These are phyloP conservation scores for Scomber japonicus DNA, from an alignment of 2,113 vertebrate species.

Conservation along the genomic window DNA sequence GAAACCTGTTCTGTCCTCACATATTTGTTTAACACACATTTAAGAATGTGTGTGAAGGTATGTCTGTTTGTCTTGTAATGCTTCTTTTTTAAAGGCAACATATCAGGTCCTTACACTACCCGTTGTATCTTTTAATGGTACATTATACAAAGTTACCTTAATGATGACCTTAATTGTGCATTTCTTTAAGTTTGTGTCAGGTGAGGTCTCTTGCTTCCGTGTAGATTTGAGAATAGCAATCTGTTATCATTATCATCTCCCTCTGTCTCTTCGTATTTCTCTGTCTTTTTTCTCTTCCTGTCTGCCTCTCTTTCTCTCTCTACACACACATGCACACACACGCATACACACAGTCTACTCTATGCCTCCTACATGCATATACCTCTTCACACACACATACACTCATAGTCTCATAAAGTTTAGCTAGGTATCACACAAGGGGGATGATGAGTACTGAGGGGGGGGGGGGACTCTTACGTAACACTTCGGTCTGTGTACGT, in stretches of 20 bases:
- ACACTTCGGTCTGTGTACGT: constrained; percentile 39
- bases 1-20: neutral
- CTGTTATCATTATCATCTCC: neutral
- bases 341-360: constrained; percentile 25
- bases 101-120: no score
- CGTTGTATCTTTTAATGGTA: neutral
- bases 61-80: no score
- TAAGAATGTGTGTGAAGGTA: no score
- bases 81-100: no score
- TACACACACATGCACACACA: neutral
- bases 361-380: constrained; percentile 25
- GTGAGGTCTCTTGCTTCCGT: neutral
- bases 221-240: neutral
- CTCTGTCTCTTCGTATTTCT: neutral
- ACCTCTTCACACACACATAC: constrained; percentile 35
- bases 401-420: constrained; percentile 45
- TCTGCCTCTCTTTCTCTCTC: neutral
- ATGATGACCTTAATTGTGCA: neutral
- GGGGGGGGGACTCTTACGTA: constrained; percentile 59
- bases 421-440: constrained; percentile 59
- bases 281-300: neutral
- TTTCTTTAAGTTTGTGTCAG: neutral
- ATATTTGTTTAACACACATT: neutral
- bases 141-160: neutral
- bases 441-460: constrained; percentile 38